These are phyloP conservation scores for Lucilia cuprina DNA, from an alignment of 1,140 invertebrate species.

Conservation along the genomic window DNA sequence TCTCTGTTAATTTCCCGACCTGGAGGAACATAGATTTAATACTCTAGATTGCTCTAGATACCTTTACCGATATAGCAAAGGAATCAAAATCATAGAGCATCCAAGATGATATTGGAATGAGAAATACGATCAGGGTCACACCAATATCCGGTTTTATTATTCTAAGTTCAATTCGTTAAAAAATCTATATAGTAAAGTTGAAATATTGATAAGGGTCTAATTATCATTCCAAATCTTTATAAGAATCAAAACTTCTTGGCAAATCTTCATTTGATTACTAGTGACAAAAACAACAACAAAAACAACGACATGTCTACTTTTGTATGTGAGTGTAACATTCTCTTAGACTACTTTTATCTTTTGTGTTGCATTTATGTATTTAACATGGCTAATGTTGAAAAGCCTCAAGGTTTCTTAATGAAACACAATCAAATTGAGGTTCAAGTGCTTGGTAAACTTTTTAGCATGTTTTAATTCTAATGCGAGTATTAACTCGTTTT, in stretches of 20 bases:
- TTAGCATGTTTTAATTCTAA: neutral
- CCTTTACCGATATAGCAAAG: too few relatives aligned
- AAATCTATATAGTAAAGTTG: too few relatives aligned
- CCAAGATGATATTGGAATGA: too few relatives aligned
- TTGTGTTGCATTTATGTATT: neutral
- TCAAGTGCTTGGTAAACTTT: conserved; percentile 1
- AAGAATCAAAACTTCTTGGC: neutral
- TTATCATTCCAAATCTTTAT: too few relatives aligned
- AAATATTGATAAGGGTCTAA: too few relatives aligned
- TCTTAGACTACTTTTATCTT: neutral
- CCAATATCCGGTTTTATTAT: too few relatives aligned
- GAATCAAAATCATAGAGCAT: too few relatives aligned
- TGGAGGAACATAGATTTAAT: too few relatives aligned
- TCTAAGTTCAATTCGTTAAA: too few relatives aligned
- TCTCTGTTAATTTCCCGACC: too few relatives aligned
- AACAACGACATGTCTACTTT: neutral
- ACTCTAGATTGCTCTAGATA: too few relatives aligned
- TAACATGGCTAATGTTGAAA: neutral
- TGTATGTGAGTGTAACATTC: neutral
- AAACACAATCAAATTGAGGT: neutral
- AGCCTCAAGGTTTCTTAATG: neutral
- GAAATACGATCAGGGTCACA: too few relatives aligned
- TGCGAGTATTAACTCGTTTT: neutral
- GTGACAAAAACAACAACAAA: neutral
- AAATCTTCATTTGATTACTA: neutral